Base-by-base conservation (phyloP, 2,888 invertebrate species). In the Eupithecia exiguata region DNA sequence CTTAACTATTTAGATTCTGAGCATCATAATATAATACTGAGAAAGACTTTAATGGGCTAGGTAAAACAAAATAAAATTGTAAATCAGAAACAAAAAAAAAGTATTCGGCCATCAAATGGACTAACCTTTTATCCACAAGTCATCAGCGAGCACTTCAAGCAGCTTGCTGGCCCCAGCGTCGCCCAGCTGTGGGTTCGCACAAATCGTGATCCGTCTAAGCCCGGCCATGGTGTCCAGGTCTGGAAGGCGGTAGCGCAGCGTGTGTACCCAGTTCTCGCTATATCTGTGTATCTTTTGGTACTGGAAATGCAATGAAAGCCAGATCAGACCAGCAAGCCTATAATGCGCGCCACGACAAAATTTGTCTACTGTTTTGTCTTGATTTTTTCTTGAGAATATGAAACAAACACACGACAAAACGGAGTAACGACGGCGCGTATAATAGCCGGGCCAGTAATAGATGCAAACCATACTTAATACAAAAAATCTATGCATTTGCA, bases 191-290 rank as follows among this genome's bases (percentile, higher is more conserved):
- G 96, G 95, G 89, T 97, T 97, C 49, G 95, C 95, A 82, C 97
- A 97, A 30, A 97, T 84, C 0, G 96, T 95, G 74, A 98, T 93
- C 61, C 96, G 93, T 68, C 97, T 95, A 30, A 97, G 88, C 0
- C 97, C 97, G 0, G 96, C 95, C 96, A 97, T 97, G 0, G 95
- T 89, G 75, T 96, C 96, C n/a, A 96, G 89, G 81, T 97, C 96
- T 0, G 97, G 97, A 67, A 96, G 94, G 21, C 96, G 95, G 85
- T 97, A 97, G n/a, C 97, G 95, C 71, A 98, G 87, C 10, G 97
- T 97, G 81, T 96, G 96, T 78, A 97, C 96, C 97, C 97, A 98
- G 76, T 97, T 96, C 85, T 97, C 97, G 79, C 97, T 96, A 85
- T 96, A 97, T 71, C 97, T 95, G 74, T 96, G 94, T 72, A 96